Evolutionary conservation across 2,797 vertebrate genomes (phyloP), one percentile per base, ranked within the genome.

Genomic region (Coregonus sp.): DNA sequence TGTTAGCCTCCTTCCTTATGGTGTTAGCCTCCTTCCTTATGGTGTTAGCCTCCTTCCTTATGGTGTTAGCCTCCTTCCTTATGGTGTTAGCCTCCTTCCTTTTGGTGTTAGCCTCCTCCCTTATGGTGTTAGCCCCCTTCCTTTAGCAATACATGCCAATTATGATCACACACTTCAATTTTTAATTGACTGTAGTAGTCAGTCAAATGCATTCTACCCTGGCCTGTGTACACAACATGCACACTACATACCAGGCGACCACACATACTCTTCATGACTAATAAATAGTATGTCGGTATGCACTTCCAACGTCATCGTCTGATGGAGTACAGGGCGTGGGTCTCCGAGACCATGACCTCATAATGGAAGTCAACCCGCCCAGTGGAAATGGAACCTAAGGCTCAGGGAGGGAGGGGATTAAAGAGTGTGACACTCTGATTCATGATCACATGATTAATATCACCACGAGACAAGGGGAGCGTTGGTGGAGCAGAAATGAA

Each of bases 401-500:
- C 31, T 67, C 33, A 61, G 54, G 59, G 11, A 75, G 65, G 67
- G 70, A 40, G 70, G 66, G 73, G 16, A 63, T 70, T 72, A 75
- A 75, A 73, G 56, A 33, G 75, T 69, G 76, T 72, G 84, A 79
- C 84, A 78, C 74, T 50, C 50, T 81, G 73, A 87, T 80, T 85
- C 79, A 84, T 81, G 25, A 25, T 25, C 59, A 31, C 72, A 77
- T 76, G 84, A 84, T 82, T 82, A 88, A 86, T 78, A 72, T 73
- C 71, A 75, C 54, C 66, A 66, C 63, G 70, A 80, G 16, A 6
- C 20, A 66, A 74, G 78, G 61, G 59, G 67, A 72, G 70, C 11
- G 72, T 71, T 77, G 78, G 81, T 73, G 77, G 84, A 79, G 79
- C 74, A 74, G 70, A 5, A 75, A 25, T 77, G 72, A 76, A 54